phyloP scores from a whole-genome alignment of 2,113 vertebrate species.

The Pavo muticus region DNA sequence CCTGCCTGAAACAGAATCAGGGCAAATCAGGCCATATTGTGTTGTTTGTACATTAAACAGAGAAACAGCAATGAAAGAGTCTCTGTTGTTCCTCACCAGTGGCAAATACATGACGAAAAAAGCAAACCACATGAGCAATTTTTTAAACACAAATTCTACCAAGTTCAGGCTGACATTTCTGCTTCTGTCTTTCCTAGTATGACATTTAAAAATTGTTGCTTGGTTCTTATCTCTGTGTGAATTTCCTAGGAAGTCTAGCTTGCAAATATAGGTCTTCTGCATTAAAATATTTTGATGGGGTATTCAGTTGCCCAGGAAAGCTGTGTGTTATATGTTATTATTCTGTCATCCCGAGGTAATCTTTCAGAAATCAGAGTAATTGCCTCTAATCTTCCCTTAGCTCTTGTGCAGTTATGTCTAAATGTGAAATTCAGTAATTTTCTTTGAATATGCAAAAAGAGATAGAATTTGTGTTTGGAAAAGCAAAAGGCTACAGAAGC shows the following conservation, averaged over 20 bases:
- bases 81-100: not conserved
- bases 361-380: not conserved
- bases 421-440: not conserved
- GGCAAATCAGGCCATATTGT: conserved; percentile 1
- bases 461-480: not conserved
- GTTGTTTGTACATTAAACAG: not conserved
- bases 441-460: not conserved
- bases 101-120: conserved; percentile 1
- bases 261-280: not conserved
- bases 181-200: not conserved
- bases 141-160: not conserved
- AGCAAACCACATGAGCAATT: not conserved
- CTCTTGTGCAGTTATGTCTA: not conserved
- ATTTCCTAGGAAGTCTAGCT: not conserved
- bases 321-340: not conserved
- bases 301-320: not conserved
- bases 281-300: not conserved
- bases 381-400: not conserved
- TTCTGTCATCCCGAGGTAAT: not conserved
- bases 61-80: not conserved
- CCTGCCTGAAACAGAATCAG: not conserved
- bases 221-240: not conserved
- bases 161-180: conserved; percentile 6
- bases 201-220: not conserved
- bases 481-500: not conserved